These are phyloP conservation scores for Noctua janthe DNA, from an alignment of 2,888 invertebrate species.

Conservation along the genomic window DNA sequence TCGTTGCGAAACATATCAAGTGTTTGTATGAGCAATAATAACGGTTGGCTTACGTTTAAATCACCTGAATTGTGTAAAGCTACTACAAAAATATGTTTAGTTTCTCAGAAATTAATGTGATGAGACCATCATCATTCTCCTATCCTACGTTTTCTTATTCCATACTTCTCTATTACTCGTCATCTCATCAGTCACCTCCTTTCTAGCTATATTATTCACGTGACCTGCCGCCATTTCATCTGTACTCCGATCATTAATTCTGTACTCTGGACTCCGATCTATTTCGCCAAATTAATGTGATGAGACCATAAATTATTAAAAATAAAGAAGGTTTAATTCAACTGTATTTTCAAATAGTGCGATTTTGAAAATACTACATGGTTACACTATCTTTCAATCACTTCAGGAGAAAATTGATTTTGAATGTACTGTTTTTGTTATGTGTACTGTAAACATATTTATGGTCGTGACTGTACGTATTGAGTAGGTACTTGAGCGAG, in stretches of 20 bases:
- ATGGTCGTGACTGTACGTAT: not conserved
- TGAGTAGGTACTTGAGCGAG: slow-evolving; percentile 10
- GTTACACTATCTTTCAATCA: not conserved
- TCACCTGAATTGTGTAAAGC: slow-evolving; percentile 1
- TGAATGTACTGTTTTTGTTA: too few species aligned
- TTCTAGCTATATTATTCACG: too few species aligned
- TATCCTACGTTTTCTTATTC: too few species aligned
- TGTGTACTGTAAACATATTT: not conserved
- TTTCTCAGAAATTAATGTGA: not conserved
- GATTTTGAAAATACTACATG: not conserved
- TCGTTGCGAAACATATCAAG: slow-evolving; percentile 14
- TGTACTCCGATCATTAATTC: not conserved
- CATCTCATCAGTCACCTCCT: not conserved
- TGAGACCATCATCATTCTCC: not conserved
- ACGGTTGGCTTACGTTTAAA: slow-evolving; percentile 19
- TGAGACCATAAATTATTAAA: too few species aligned
- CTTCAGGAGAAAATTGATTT: not conserved
- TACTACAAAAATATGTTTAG: not conserved
- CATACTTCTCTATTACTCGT: not conserved
- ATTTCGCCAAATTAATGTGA: too few species aligned
- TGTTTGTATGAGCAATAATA: slow-evolving; percentile 11
- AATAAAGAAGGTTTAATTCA: not conserved
- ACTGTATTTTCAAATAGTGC: not conserved
- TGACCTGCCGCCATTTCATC: too few species aligned
- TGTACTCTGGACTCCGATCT: not conserved